A percentile compares a stretch with the other conserved stretches of the same genome.
Evolutionary conservation across 2,797 vertebrate species (phyloP).

Genomic region (Esox lucius): DNA sequence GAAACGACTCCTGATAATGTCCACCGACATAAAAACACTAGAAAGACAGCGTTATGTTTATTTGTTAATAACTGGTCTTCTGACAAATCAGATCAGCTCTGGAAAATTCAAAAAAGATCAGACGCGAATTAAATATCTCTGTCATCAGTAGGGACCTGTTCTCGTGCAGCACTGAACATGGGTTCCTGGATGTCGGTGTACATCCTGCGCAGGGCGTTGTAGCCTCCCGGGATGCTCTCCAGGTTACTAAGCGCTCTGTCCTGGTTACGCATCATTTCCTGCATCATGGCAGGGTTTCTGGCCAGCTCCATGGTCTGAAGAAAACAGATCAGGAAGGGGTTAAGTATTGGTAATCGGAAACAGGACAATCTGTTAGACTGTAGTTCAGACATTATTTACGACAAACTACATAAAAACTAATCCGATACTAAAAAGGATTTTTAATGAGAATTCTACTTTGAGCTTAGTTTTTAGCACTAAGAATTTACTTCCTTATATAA

Average conservation of each 20-base stretch:
- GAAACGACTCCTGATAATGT: too few species aligned
- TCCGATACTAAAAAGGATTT: background rate
- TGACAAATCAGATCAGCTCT: too few species aligned
- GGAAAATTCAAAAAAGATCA: too few species aligned
- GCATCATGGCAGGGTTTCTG: constrained; percentile 99
- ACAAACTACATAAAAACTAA: background rate
- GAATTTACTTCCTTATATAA: background rate
- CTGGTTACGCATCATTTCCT: constrained; percentile 99
- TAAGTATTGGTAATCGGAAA: background rate
- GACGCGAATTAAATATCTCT: background rate
- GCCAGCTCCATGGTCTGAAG: constrained; percentile 97
- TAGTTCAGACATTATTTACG: too few species aligned
- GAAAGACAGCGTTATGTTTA: too few species aligned
- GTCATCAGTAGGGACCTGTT: constrained; percentile 81
- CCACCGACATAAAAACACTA: too few species aligned
- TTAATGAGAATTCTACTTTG: background rate
- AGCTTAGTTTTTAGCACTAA: background rate
- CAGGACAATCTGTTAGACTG: too few species aligned
- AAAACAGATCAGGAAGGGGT: background rate
- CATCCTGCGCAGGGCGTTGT: constrained; percentile 97
- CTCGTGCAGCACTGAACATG: constrained; percentile 96
- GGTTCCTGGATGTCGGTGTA: constrained; percentile 99
- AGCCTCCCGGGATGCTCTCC: constrained; percentile 97
- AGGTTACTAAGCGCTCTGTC: constrained; percentile 97
- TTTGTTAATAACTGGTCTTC: too few species aligned